Evolutionary conservation across 2,113 vertebrate species (phyloP).

Genomic region (Penelope pileata): DNA sequence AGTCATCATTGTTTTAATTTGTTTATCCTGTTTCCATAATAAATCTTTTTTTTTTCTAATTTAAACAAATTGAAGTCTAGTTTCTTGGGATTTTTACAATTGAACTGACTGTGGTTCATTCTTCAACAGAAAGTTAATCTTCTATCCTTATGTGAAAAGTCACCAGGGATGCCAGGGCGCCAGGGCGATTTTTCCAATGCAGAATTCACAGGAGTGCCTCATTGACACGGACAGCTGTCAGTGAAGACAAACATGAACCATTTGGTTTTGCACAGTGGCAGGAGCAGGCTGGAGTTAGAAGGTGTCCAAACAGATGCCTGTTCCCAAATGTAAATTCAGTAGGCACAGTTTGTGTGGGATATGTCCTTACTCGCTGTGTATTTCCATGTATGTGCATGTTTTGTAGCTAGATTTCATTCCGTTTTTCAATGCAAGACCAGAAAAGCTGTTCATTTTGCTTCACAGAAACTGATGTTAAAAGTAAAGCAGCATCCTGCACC

Average conservation of each 20-base stretch:
- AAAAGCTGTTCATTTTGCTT: conserved; percentile 27
- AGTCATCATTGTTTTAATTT: conserved; percentile 31
- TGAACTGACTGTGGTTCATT: not conserved
- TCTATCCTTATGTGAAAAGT: not conserved
- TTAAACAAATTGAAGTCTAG: not conserved
- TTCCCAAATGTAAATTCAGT: not conserved
- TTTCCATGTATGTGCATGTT: not conserved
- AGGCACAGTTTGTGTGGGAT: not conserved
- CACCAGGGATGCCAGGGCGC: not conserved
- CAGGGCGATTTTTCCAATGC: not conserved
- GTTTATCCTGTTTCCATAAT: conserved; percentile 49
- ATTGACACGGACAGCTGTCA: not conserved
- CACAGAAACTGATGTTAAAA: not conserved
- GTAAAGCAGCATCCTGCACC: not conserved
- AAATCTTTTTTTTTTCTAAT: not conserved
- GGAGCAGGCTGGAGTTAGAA: not conserved
- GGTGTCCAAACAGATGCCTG: not conserved
- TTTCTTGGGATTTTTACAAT: not conserved
- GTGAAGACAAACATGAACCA: not conserved
- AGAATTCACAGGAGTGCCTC: not conserved
- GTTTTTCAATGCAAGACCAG: not conserved
- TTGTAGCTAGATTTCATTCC: not conserved
- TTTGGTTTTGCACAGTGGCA: not conserved
- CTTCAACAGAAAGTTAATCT: not conserved
- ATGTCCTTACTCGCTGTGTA: not conserved